Percentiles rank a stretch among this genome's conserved stretches.
Evolutionary conservation across 1,140 invertebrate species (phyloP).

Genomic region (Papilio dardanus): DNA sequence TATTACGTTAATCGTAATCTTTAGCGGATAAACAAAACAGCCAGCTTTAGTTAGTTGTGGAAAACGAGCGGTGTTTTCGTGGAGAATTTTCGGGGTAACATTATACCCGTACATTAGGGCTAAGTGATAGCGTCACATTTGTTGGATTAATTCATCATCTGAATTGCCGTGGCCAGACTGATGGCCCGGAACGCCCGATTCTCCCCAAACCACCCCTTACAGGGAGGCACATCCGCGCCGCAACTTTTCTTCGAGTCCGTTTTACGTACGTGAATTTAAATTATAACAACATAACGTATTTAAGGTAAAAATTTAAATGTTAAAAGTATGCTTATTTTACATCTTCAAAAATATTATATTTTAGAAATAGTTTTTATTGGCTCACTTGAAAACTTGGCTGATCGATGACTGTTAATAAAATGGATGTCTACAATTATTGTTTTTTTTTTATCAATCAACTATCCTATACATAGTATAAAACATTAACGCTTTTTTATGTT

Average conservation of each 20-base stretch:
- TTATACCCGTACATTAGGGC: constrained; percentile 81
- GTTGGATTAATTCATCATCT: constrained; percentile 82
- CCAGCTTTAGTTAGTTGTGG: constrained; percentile 49
- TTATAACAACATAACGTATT: constrained; percentile 14
- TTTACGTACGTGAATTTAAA: constrained; percentile 32
- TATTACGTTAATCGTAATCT: constrained; percentile 5
- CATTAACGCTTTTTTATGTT: too few relatives aligned
- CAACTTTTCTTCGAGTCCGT: constrained; percentile 26
- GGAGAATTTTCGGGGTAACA: constrained; percentile 75
- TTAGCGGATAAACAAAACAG: constrained; percentile 49
- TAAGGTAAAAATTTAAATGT: neutral
- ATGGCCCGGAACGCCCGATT: constrained; percentile 72
- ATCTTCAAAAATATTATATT: too few relatives aligned
- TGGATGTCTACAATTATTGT: too few relatives aligned
- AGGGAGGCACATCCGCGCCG: constrained; percentile 46
- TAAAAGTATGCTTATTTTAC: neutral
- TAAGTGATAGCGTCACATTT: constrained; percentile 82
- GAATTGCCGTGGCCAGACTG: constrained; percentile 81
- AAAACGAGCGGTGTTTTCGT: constrained; percentile 46
- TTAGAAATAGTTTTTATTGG: too few relatives aligned
- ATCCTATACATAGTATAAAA: too few relatives aligned
- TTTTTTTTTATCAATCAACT: too few relatives aligned
- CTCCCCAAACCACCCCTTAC: constrained; percentile 30
- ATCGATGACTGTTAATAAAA: too few relatives aligned
- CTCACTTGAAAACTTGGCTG: too few relatives aligned